Base-by-base conservation (phyloP, 2,113 vertebrate species). In the Neolamprologus kungweensis region DNA sequence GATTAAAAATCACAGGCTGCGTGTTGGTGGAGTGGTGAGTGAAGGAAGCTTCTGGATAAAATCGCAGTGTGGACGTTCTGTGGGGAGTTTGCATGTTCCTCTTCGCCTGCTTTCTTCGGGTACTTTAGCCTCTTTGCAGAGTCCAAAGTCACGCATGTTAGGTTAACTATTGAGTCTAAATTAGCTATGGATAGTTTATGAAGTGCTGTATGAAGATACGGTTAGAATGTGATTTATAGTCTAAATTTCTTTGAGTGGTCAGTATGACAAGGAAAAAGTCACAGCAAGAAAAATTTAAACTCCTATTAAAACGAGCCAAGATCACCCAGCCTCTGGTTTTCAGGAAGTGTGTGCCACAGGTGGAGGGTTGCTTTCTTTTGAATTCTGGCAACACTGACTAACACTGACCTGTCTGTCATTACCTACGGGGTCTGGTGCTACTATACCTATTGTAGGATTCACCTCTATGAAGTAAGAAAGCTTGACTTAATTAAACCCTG, bases 31-130 rank as follows among this genome's bases (percentile, higher is more conserved):
- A 26, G 40, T 4, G 13, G 13, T 73, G 14, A 17, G 1, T 10
- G 37, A 45, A 17, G 1, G 40, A 26, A 3, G 68, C 21, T 45
- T 45, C 14, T 45, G 37, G 40, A 17, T 73, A 4, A 71, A 71
- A 71, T 23, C 0, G 5, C 40, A 45, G 0, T 45, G 5, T 16
- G 68, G 68, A 17, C 0, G 9, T 4, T 73, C 21, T 73, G 68
- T 45, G 68, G 37, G 68, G 40, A 9, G 68, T 73, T 73, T 26
- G 40, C 14, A 45, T 16, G 21, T 26, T 73, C 21, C 8, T 42
- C 1, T 23, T 42, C 0, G 1, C 3, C 37, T 45, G 68, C 21
- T 47, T 26, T 47, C 68, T 47, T 28, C 0, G 2, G 8, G 68
- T 73, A 17, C 21, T 73, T 16, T 17, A 26, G 14, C 40, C 14